Evolutionary conservation across 2,888 invertebrate genomes (phyloP).

Genomic region (Pachydiplax longipennis): DNA sequence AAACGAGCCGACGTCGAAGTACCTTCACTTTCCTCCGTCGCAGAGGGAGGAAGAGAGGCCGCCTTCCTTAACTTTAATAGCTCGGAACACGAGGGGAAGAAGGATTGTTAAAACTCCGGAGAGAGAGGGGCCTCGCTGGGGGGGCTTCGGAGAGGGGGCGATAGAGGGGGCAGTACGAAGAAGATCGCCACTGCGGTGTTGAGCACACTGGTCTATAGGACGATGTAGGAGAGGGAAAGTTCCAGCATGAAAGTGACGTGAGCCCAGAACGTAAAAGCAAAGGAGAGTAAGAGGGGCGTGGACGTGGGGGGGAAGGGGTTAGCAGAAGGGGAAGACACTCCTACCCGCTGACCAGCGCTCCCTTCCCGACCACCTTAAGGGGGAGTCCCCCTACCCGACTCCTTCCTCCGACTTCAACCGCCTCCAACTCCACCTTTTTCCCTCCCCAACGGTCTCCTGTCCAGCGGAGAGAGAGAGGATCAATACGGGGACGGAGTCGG

Average conservation of each 20-base stretch:
- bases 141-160: neutral
- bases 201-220: neutral
- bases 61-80: constrained; percentile 1
- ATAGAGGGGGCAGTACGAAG: neutral
- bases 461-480: neutral
- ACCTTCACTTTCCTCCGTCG: neutral
- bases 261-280: neutral
- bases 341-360: neutral
- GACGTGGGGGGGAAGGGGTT: neutral
- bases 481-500: neutral
- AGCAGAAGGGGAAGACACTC: neutral
- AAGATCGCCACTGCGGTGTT: neutral
- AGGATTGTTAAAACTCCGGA: neutral
- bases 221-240: constrained; percentile 11
- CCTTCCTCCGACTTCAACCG: neutral
- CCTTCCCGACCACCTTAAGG: neutral
- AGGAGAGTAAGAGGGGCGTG: neutral
- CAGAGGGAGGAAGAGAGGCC: neutral
- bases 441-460: neutral
- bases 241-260: constrained; percentile 27
- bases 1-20: neutral
- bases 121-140: neutral
- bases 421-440: neutral
- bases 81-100: neutral
- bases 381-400: neutral